Evolutionary conservation across 2,797 vertebrate species (phyloP).

Genomic region (Peromyscus melanophrys): DNA sequence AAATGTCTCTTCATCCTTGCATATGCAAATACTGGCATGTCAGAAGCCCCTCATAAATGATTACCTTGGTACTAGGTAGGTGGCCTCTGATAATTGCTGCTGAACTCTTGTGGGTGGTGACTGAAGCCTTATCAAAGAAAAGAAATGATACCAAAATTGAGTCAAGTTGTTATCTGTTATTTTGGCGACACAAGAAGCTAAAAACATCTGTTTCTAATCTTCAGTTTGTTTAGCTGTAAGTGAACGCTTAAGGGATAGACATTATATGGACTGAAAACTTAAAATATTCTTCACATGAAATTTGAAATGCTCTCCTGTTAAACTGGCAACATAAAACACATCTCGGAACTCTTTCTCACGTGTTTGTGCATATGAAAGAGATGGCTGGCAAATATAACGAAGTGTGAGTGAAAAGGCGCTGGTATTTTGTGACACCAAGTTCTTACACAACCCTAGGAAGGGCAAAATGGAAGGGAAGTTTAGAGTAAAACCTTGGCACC

Average conservation of each 20-base stretch:
- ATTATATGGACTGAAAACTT: slow-evolving; percentile 10
- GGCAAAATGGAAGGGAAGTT: background rate
- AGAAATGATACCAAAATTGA: slow-evolving; percentile 72
- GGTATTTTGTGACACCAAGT: background rate
- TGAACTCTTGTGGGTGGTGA: slow-evolving; percentile 70
- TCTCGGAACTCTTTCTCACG: background rate
- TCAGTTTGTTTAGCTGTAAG: background rate
- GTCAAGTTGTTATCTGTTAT: slow-evolving; percentile 75
- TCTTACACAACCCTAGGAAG: background rate
- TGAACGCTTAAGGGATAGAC: background rate
- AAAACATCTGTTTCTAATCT: slow-evolving; percentile 77
- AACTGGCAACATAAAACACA: background rate
- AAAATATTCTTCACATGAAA: background rate
- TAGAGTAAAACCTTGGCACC: background rate
- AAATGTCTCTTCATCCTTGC: slow-evolving; percentile 41
- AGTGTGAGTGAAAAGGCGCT: background rate
- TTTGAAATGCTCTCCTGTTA: slow-evolving; percentile 32
- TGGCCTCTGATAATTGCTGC: slow-evolving; percentile 82
- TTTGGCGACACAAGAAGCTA: slow-evolving; percentile 76
- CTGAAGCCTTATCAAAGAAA: slow-evolving; percentile 75
- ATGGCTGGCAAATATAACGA: background rate
- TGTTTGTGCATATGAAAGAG: slow-evolving; percentile 33
- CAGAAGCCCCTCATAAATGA: slow-evolving; percentile 77
- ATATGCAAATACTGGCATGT: slow-evolving; percentile 33
- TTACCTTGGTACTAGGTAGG: slow-evolving; percentile 76